Base-by-base conservation (phyloP, 2,113 vertebrate species). In the Ptychochromis oligacanthus region DNA sequence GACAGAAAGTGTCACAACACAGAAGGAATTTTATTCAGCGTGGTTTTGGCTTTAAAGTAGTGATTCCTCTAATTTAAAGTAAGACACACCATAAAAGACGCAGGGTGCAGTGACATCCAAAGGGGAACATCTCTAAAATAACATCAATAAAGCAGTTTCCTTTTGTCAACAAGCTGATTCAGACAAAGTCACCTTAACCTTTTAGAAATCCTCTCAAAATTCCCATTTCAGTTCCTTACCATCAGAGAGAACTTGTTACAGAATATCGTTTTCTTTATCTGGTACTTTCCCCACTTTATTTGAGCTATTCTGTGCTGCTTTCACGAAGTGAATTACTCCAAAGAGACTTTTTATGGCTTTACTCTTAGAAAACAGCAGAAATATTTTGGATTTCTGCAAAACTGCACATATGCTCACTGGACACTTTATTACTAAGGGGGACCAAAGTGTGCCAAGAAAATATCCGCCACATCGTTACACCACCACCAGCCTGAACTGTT, bases 1-100 rank as follows among this genome's bases (percentile, higher is more conserved):
- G 81, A 24, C 76, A 80, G 6, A 78, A 57, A 54, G 59, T 78
- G 56, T 81, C 58, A 86, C 22, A 38, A 52, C 34, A 59, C 54
- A 52, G 64, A 79, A 56, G n/a, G n/a, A 46, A 24, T 74, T 59
- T 67, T 78, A 64, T 58, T 80, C 2, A 10, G 38, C 28, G 3
- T 26, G 60, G 11, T 80, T 70, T 67, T 4, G 72, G 22, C 20
- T 91, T 83, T 78, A 52, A 83, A 24, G 20, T 83, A 28, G 49
- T 15, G 1, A 26, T 58, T 24, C 46, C 5, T 56, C 4, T 8
- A 62, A 79, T 84, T 72, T 70, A 34, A 36, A 59, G 17, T 26
- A 55, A 13, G 43, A 74, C 14, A 2, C 22, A 46, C 2, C 0
- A 67, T 26, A 49, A 49, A 67, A 11, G 15, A 26, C 46, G 31